Percentiles rank a stretch among this genome's conserved stretches.
Evolutionary conservation across 1,140 invertebrate species (phyloP).

Genomic region (Drosophila baimaii): DNA sequence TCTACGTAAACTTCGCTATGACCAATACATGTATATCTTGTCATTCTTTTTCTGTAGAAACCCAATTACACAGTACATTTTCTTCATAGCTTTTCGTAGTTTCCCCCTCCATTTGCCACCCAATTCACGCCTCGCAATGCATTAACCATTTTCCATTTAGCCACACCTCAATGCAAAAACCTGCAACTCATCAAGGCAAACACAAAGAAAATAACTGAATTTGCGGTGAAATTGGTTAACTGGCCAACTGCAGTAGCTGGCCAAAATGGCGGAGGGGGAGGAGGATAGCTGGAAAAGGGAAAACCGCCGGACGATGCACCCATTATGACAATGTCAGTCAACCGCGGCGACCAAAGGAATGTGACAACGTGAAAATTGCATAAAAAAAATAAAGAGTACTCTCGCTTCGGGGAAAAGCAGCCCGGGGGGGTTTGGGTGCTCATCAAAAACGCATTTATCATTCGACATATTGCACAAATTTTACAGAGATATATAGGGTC

Average conservation of each 20-base stretch:
- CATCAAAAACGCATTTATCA: conserved; percentile 75
- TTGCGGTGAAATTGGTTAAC: conserved; percentile 58
- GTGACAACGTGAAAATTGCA: conserved; percentile 66
- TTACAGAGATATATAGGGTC: conserved; percentile 12
- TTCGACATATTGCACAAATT: conserved; percentile 55
- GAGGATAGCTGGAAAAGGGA: conserved; percentile 8
- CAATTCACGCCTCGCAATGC: conserved; percentile 22
- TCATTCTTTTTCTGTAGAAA: not conserved
- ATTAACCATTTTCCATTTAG: conserved; percentile 39
- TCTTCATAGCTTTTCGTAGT: not conserved
- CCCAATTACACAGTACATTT: conserved; percentile 17
- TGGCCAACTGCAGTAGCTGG: conserved; percentile 13
- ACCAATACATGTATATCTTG: not conserved
- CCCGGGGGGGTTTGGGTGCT: conserved; percentile 5
- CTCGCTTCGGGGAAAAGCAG: conserved; percentile 10
- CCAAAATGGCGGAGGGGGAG: not conserved
- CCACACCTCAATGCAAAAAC: conserved; percentile 29
- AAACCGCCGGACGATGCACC: conserved; percentile 43
- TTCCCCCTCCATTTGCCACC: conserved; percentile 7
- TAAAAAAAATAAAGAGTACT: conserved; percentile 37
- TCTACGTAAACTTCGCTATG: too few relatives aligned
- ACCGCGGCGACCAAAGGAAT: conserved; percentile 71
- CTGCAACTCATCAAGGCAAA: conserved; percentile 48
- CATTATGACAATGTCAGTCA: conserved; percentile 57
- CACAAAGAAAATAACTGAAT: conserved; percentile 48